Base-by-base conservation (phyloP, 2,113 vertebrate species). In the Beaufortia kweichowensis region DNA sequence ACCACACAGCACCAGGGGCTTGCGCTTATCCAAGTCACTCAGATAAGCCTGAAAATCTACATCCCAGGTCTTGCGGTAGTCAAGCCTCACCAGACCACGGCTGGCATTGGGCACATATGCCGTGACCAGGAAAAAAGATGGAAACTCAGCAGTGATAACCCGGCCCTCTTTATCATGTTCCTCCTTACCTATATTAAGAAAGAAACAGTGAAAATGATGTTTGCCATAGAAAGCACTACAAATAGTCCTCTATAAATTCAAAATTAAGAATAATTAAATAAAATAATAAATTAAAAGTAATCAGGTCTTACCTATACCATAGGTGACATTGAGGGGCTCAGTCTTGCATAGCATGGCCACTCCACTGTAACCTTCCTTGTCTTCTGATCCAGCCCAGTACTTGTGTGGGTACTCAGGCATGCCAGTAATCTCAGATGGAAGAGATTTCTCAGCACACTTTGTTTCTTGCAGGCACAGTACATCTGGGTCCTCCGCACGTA, bases 161-260 rank as follows among this genome's bases (percentile, higher is more conserved):
- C 94, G 92, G 15, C 95, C 95, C 82, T 97, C 95, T 55, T 94
- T 94, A 77, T 96, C 94, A 9, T 96, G 94, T 75, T 97, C 94
- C 23, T 95, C 94, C 71, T 95, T 94, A n/a, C 93, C 95, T 97
- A 83, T 0, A 73, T 31, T 67, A 63, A 71, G 6, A 11, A 69
- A 28, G 11, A 74, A 35, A 67, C 23, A 8, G 43, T 67, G 19
- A 11, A 10, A 39, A 10, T 39, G n/a, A n/a, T n/a, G n/a, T 39
- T 39, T 39, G 35, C 41, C 14, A 26, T 26, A 66, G 21, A 43
- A 24, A 26, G 10, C 33, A 64, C 19, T 11, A 19, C 33, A n/a
- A n/a, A n/a, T n/a, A n/a, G n/a, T n/a, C n/a, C n/a, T n/a, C n/a
- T n/a, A n/a, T n/a, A n/a, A n/a, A n/a, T n/a, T n/a, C n/a, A n/a